These are phyloP conservation scores for Vollenhovia emeryi DNA, from an alignment of 1,140 invertebrate species.

Conservation along the genomic window DNA sequence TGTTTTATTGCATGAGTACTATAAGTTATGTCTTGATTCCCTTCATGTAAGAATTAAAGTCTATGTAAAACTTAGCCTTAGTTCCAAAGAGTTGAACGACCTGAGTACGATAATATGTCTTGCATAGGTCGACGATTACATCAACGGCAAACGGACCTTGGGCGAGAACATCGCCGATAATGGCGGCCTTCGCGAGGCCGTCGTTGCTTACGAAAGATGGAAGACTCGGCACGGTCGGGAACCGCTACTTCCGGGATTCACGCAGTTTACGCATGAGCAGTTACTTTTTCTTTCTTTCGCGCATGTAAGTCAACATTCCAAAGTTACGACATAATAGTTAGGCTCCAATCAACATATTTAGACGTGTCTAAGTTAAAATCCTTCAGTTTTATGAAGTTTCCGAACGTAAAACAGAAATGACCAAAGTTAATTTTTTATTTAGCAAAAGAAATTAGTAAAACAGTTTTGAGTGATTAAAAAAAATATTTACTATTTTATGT, in stretches of 20 bases:
- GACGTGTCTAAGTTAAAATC: neutral
- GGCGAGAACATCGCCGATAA: conserved; percentile 97
- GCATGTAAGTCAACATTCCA: conserved; percentile 87
- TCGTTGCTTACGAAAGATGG: conserved; percentile 90
- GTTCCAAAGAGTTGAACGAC: neutral
- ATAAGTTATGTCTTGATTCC: neutral
- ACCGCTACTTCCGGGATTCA: conserved; percentile 90
- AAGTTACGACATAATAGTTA: neutral
- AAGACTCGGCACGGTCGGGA: conserved; percentile 87
- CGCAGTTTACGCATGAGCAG: conserved; percentile 91
- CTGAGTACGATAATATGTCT: neutral
- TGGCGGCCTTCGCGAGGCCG: conserved; percentile 93
- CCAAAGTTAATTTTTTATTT: neutral
- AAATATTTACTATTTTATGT: neutral
- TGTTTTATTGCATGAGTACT: too few species aligned
- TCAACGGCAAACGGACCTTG: conserved; percentile 92
- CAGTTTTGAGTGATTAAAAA: neutral
- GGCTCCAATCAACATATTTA: neutral
- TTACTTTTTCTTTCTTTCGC: conserved; percentile 96
- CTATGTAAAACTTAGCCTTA: too few species aligned
- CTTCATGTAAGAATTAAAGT: neutral
- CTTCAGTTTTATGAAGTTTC: too few species aligned
- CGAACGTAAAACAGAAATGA: neutral
- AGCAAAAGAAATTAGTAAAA: neutral
- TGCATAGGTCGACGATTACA: conserved; percentile 84